A percentile compares a stretch with the other conserved stretches of the same genome.
Evolutionary conservation across 2,113 vertebrate species (phyloP).

Genomic region (Microcebus jonahi): DNA sequence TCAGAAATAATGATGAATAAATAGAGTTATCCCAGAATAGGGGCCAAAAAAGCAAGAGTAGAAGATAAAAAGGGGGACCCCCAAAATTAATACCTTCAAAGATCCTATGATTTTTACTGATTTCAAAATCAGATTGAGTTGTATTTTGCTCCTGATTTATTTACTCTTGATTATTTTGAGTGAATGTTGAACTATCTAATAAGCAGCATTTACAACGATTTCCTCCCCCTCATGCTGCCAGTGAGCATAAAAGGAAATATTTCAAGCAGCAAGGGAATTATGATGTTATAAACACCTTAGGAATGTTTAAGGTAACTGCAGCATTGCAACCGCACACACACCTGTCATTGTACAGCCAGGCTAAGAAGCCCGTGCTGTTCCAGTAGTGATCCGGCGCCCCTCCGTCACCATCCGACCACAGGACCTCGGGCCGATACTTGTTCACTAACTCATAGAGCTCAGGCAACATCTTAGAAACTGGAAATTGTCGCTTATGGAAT

Average conservation of each 20-base stretch:
- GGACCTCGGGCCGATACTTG: conserved; percentile 92
- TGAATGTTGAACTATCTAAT: neutral
- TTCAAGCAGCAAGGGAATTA: neutral
- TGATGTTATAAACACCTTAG: accelerated
- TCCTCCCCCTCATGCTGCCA: neutral
- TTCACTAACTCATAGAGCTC: conserved; percentile 94
- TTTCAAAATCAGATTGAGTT: neutral
- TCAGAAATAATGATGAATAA: neutral
- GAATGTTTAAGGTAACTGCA: accelerated
- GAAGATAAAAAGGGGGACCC: neutral
- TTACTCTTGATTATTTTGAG: neutral
- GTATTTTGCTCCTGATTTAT: neutral
- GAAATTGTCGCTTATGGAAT: conserved; percentile 90
- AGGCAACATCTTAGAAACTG: conserved; percentile 90
- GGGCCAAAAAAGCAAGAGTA: too few species aligned
- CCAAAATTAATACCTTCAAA: neutral
- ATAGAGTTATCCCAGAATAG: neutral
- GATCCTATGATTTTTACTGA: neutral
- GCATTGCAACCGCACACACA: conserved; percentile 32
- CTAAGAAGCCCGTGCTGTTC: conserved; percentile 97
- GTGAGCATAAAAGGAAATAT: neutral
- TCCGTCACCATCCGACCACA: conserved; percentile 97
- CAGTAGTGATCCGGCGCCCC: conserved; percentile 92
- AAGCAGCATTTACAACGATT: neutral
- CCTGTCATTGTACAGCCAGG: conserved; percentile 99